A percentile compares a stretch with the other conserved stretches of the same genome.
Conservation (phyloP, 2,797 vertebrate species). For the Falco biarmicus region DNA sequence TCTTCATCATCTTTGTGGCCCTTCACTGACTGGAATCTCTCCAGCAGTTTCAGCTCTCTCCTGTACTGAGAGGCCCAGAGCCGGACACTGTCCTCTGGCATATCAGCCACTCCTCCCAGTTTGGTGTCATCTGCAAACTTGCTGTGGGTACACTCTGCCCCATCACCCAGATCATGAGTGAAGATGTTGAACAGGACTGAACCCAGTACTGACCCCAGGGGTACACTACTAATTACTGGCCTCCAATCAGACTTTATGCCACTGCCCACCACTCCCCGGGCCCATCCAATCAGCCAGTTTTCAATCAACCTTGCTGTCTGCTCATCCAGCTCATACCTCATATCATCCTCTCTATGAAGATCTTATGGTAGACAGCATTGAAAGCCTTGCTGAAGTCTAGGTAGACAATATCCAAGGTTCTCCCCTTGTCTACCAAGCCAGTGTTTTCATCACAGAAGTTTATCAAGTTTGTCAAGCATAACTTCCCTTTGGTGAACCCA, state of each 20-base stretch:
- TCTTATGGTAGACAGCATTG: not conserved
- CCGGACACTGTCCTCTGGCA: not conserved
- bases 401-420: not conserved
- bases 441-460: not conserved
- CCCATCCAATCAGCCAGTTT: not conserved
- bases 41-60: not conserved
- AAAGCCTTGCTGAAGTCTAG: not conserved
- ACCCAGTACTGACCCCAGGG: too few relatives aligned
- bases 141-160: not conserved
- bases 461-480: not conserved
- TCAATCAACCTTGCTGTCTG: rapidly evolving
- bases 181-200: not conserved
- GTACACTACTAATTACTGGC: too few relatives aligned
- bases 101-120: not conserved
- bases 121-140: not conserved
- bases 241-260: too few relatives aligned
- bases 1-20: not conserved
- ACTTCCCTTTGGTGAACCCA: not conserved
- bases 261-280: too few relatives aligned
- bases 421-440: not conserved
- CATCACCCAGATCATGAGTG: not conserved
- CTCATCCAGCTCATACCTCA: not conserved
- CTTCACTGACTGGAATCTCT: not conserved
- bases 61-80: not conserved
- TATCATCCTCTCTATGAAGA: not conserved